These are phyloP conservation scores for Zhuqinia jingwanae DNA, from an alignment of 2,888 invertebrate genomes.

Conservation along the genomic window DNA sequence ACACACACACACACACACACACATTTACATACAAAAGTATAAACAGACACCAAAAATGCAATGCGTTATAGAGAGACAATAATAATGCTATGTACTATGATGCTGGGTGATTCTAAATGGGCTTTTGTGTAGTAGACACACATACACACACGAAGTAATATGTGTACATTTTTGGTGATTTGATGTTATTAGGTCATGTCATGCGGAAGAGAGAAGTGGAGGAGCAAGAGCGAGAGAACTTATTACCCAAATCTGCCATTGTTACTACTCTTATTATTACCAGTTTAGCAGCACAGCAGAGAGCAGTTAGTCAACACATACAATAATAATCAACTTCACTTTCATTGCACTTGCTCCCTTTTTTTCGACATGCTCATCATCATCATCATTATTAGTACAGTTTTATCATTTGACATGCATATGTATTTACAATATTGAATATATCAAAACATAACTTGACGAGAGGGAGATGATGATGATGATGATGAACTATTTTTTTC, in stretches of 20 bases:
- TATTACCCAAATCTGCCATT: conserved; percentile 70
- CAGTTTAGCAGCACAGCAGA: neutral
- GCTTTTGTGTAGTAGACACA: neutral
- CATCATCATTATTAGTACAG: neutral
- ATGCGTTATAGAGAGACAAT: neutral
- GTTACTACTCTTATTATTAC: conserved; percentile 16
- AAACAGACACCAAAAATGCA: neutral
- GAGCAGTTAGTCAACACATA: conserved; percentile 13
- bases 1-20: neutral
- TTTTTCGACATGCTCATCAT: conserved; percentile 47
- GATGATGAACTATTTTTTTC: conserved; percentile 58
- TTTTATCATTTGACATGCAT: neutral
- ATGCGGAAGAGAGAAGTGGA: conserved; percentile 68
- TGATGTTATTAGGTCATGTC: conserved; percentile 74
- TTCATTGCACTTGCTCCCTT: conserved; percentile 73
- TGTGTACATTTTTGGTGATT: conserved; percentile 62
- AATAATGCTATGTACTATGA: conserved; percentile 4
- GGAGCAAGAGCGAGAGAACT: conserved; percentile 57
- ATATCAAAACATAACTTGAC: no score
- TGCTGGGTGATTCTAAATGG: neutral
- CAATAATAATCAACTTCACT: conserved; percentile 56
- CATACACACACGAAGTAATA: neutral
- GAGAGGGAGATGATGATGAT: conserved; percentile 27
- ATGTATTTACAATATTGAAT: neutral
- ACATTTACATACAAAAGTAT: neutral